Base-by-base conservation (phyloP, 2,888 invertebrate genomes). In the Muschampia plurimacula region DNA sequence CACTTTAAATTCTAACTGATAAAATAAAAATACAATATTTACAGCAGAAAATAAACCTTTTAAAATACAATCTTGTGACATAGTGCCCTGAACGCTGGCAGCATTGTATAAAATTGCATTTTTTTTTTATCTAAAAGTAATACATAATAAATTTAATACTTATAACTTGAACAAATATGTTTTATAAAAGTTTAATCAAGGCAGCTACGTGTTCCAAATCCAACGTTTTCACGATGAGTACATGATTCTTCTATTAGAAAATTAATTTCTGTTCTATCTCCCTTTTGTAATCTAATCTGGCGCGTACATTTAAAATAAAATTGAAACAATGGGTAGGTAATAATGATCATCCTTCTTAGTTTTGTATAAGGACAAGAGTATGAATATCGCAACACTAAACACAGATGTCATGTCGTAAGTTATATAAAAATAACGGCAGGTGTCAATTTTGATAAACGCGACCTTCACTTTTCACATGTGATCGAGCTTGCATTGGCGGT, bases 401-500 rank as follows among this genome's bases (percentile, higher is more conserved):
- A 60, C 69, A 62, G 49, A 69, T 68, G 62, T 22, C 49, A 69
- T 68, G 62, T 22, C 49, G 49, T 62, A 32, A 62, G 57, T 69
- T 62, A 69, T 46, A 62, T 63, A 62, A 63, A 69, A 69, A 67
- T 67, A 63, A 66, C 46, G 60, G 55, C 69, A 63, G 55, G 39
- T 69, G 63, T 71, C 44, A 63, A 67, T 57, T 62, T 73, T 71
- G 49, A 46, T 69, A 72, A 65, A 72, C 77, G 77, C 78, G 79
- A 80, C 77, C 78, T 82, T 79, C 80, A 81, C 78, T 79, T 78
- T 83, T 83, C 84, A 86, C 86, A 85, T 84, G 65, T 68, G 74
- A 76, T 78, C 74, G 74, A 69, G 55, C 69, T 67, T 66, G 69
- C 67, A 69, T 73, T 76, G 68, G 67, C 77, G 76, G 72, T 77